These are phyloP conservation scores for Ictalurus furcatus DNA, from an alignment of 2,113 vertebrate genomes.

Conservation along the genomic window DNA sequence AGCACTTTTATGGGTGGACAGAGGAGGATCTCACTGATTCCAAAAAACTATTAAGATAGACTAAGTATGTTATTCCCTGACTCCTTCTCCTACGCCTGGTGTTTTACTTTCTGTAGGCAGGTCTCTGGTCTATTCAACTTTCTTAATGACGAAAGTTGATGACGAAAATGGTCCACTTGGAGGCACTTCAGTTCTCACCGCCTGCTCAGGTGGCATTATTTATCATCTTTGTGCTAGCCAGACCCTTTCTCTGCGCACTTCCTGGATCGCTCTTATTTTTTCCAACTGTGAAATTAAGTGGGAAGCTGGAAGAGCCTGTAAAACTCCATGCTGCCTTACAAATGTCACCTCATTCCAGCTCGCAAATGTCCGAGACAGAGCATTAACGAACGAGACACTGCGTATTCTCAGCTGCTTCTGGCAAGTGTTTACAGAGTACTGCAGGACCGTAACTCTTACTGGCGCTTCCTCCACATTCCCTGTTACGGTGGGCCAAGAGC, in stretches of 20 bases:
- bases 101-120: not conserved
- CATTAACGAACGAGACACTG: constrained; percentile 18
- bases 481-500: not conserved
- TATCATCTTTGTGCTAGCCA: constrained; percentile 30
- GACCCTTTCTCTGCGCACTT: not conserved
- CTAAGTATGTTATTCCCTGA: constrained; percentile 10
- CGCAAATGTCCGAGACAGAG: constrained; percentile 28
- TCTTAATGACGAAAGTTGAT: constrained; percentile 2
- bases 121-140: constrained; percentile 3
- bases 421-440: constrained; percentile 36
- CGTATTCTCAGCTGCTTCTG: constrained; percentile 14
- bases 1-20: not conserved
- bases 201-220: constrained; percentile 29
- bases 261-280: constrained; percentile 29
- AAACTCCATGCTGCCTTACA: constrained; percentile 53
- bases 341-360: constrained; percentile 52
- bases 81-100: not conserved
- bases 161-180: constrained; percentile 17
- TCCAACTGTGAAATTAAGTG: constrained; percentile 47
- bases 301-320: constrained; percentile 41
- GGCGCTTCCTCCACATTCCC: not conserved
- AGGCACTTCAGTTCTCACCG: not conserved
- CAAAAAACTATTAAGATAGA: not conserved
- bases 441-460: not conserved
- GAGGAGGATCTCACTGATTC: not conserved